phyloP scores from a whole-genome alignment of 1,140 invertebrate species.

The Aphis craccivora region DNA sequence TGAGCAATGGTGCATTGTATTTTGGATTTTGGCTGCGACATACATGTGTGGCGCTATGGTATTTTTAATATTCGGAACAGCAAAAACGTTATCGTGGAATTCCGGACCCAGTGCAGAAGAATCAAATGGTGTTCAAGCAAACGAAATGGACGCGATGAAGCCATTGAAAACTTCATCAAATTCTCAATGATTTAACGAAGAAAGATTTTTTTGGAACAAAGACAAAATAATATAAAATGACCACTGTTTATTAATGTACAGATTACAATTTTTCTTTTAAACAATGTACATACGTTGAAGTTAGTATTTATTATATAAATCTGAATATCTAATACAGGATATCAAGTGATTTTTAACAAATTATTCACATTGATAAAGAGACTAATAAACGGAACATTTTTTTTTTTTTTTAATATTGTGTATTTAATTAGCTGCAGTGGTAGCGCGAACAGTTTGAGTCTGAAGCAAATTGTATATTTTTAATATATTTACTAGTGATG shows the following conservation, averaged over 20 bases:
- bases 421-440: background rate
- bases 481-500: too few relatives aligned
- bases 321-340: background rate
- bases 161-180: background rate
- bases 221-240: background rate
- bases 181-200: background rate
- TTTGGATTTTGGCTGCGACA: slow-evolving; percentile 79
- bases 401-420: background rate
- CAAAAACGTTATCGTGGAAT: slow-evolving; percentile 77
- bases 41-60: slow-evolving; percentile 75
- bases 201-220: background rate
- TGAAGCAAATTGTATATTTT: too few relatives aligned
- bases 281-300: background rate
- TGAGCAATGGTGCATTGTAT: slow-evolving; percentile 83
- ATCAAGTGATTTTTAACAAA: background rate
- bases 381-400: background rate
- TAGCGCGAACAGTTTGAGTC: too few relatives aligned
- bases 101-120: slow-evolving; percentile 44
- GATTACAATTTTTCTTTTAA: background rate
- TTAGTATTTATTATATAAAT: background rate
- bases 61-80: slow-evolving; percentile 75
- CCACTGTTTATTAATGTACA: background rate
- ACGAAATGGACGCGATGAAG: background rate
- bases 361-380: background rate
- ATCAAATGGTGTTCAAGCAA: background rate